Conservation (phyloP, 2,888 invertebrate species). For the Napeogenes sylphis region DNA sequence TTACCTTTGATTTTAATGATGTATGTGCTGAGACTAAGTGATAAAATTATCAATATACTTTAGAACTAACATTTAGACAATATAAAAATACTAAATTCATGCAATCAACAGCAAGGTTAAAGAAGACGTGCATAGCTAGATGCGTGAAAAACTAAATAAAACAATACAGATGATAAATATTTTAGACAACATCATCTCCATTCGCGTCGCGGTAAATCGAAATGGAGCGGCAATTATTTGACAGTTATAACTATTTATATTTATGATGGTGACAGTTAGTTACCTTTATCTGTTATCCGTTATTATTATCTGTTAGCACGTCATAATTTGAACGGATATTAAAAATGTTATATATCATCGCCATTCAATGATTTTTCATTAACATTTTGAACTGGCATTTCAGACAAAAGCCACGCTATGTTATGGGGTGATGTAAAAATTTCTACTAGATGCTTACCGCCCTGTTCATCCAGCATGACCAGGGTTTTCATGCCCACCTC, state of each 20-base stretch:
- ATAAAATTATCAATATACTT: slow-evolving; percentile 48
- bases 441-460: slow-evolving; percentile 93
- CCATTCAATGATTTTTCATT: slow-evolving; percentile 63
- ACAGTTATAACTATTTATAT: slow-evolving; percentile 55
- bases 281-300: slow-evolving; percentile 67
- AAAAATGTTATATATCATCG: slow-evolving; percentile 52
- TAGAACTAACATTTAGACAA: slow-evolving; percentile 68
- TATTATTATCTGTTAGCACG: slow-evolving; percentile 67
- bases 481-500: slow-evolving; percentile 99
- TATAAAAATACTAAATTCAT: slow-evolving; percentile 63
- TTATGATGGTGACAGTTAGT: slow-evolving; percentile 63
- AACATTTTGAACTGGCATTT: slow-evolving; percentile 71
- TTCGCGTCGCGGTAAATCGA: slow-evolving; percentile 39
- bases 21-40: slow-evolving; percentile 75
- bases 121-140: slow-evolving; percentile 75
- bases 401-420: slow-evolving; percentile 73
- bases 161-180: slow-evolving; percentile 43
- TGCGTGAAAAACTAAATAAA: slow-evolving; percentile 73
- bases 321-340: slow-evolving; percentile 54
- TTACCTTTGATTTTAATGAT: slow-evolving; percentile 69
- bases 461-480: slow-evolving; percentile 99
- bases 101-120: slow-evolving; percentile 73
- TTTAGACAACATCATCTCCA: slow-evolving; percentile 48
- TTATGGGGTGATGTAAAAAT: slow-evolving; percentile 72
- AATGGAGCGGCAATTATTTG: slow-evolving; percentile 43